Percentiles rank a stretch among this genome's conserved stretches.
Conservation (phyloP, 2,797 vertebrate genomes). For the Dallia pectoralis region DNA sequence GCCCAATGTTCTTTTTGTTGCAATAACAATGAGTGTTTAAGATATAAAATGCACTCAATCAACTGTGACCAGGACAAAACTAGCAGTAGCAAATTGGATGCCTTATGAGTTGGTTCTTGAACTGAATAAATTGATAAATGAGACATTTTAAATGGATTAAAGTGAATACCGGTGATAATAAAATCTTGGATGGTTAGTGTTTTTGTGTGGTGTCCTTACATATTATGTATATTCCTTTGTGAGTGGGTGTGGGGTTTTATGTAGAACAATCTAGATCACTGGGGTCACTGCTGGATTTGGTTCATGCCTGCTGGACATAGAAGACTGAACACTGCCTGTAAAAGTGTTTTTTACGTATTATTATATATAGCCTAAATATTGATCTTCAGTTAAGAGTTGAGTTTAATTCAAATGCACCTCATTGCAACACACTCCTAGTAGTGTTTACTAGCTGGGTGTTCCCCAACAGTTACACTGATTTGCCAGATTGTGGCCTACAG, state of each 20-base stretch:
- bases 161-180: background rate
- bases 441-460: too few relatives aligned
- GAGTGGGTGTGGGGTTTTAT: too few relatives aligned
- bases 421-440: too few relatives aligned
- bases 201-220: background rate
- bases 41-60: background rate
- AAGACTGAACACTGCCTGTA: background rate
- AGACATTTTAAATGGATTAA: background rate
- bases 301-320: background rate
- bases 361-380: too few relatives aligned
- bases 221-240: background rate
- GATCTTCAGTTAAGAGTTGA: too few relatives aligned
- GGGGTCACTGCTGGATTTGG: background rate
- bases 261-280: too few relatives aligned
- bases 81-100: conserved; percentile 2
- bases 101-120: conserved; percentile 7
- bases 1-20: background rate
- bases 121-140: background rate
- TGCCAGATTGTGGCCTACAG: too few relatives aligned
- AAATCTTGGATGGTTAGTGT: background rate
- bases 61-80: conserved; percentile 15
- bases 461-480: too few relatives aligned
- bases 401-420: too few relatives aligned
- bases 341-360: background rate
- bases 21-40: background rate